Percentiles rank a stretch among this genome's conserved stretches.
These are phyloP conservation scores for Hippoglossus stenolepis DNA, from an alignment of 2,113 vertebrate genomes.

Conservation along the genomic window DNA sequence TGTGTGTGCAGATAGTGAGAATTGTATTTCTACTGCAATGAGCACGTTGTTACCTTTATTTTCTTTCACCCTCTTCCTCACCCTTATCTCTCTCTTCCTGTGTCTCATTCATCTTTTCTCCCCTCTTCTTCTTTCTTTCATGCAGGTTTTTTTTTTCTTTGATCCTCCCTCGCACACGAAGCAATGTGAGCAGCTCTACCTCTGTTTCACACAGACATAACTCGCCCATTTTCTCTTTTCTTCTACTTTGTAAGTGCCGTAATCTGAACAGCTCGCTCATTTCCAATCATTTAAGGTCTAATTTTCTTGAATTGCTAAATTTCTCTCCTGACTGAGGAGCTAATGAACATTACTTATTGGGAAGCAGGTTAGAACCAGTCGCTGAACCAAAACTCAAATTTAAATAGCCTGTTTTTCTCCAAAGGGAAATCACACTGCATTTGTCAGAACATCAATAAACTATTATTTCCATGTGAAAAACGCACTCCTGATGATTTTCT, in stretches of 20 bases:
- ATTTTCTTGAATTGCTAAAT: slow-evolving; percentile 53
- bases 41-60: slow-evolving; percentile 54
- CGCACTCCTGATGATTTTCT: slow-evolving; percentile 34
- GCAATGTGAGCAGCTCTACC: slow-evolving; percentile 30
- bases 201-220: slow-evolving; percentile 20
- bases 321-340: slow-evolving; percentile 52
- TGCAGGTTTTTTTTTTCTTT: slow-evolving; percentile 14
- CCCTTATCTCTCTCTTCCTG: slow-evolving; percentile 32
- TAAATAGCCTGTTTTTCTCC: slow-evolving; percentile 67
- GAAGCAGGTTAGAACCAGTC: slow-evolving; percentile 39
- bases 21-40: slow-evolving; percentile 51
- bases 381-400: slow-evolving; percentile 58
- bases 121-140: slow-evolving; percentile 23
- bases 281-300: slow-evolving; percentile 51
- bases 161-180: slow-evolving; percentile 27
- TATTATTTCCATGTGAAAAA: slow-evolving; percentile 53
- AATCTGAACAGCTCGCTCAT: slow-evolving; percentile 48
- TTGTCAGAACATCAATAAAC: slow-evolving; percentile 63
- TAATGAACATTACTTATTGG: slow-evolving; percentile 59
- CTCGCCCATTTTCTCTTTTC: slow-evolving; percentile 26
- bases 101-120: slow-evolving; percentile 29
- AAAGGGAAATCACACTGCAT: slow-evolving; percentile 52
- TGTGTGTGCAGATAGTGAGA: slow-evolving; percentile 37
- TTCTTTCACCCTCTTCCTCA: slow-evolving; percentile 29
- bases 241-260: slow-evolving; percentile 34